These are phyloP conservation scores for Gnathonemus longibarbis DNA, from an alignment of 2,113 vertebrate genomes.

Conservation along the genomic window DNA sequence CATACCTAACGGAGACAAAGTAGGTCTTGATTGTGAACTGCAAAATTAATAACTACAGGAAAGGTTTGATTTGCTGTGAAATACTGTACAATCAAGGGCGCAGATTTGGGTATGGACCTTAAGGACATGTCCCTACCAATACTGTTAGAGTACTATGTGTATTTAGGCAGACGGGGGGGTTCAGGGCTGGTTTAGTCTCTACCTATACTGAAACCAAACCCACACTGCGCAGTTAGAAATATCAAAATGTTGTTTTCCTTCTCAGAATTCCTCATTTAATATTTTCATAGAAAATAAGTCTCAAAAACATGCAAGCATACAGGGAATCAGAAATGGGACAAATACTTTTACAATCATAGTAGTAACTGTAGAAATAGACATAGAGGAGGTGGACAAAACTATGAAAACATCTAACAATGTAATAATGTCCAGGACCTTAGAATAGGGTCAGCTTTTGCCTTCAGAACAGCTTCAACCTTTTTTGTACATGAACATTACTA, in stretches of 20 bases:
- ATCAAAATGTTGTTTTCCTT: neutral
- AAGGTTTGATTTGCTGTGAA: neutral
- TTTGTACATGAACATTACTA: neutral
- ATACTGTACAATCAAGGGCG: neutral
- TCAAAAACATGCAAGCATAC: neutral
- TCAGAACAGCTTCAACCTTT: neutral
- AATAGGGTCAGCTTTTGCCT: neutral
- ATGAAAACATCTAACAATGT: neutral
- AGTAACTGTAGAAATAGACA: neutral
- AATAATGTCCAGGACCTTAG: neutral
- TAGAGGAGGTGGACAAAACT: neutral
- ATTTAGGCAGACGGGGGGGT: neutral
- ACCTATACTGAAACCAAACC: neutral
- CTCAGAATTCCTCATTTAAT: neutral
- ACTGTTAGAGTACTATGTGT: neutral
- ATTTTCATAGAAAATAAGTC: neutral
- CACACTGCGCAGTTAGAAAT: neutral
- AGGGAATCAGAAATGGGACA: neutral
- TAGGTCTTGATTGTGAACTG: neutral
- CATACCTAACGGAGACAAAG: neutral
- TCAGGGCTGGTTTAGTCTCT: neutral
- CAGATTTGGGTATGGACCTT: neutral
- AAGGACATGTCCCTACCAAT: neutral
- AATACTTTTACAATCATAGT: neutral
- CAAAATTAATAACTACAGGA: neutral